Percentiles rank a stretch among this genome's conserved stretches.
These are phyloP conservation scores for Talpa occidentalis DNA, from an alignment of 2,113 vertebrate genomes.

Conservation along the genomic window DNA sequence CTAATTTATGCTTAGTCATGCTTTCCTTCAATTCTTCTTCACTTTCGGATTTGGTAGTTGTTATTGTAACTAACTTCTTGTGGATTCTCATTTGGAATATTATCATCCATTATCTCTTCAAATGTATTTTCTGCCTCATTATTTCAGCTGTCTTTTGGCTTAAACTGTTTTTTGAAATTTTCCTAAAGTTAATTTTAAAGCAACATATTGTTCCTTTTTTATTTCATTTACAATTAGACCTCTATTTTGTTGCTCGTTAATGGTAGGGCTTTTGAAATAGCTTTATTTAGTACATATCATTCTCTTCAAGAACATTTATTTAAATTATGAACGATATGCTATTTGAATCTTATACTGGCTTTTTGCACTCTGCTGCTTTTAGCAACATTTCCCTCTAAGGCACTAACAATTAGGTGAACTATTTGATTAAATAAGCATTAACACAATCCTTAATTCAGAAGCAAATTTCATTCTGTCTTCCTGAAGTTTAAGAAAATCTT, in stretches of 20 bases:
- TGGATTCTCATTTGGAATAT: neutral
- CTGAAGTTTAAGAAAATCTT: constrained; percentile 34
- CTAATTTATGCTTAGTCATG: neutral
- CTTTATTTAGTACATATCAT: neutral
- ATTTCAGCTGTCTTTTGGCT: neutral
- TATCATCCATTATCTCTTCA: neutral
- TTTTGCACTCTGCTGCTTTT: constrained; percentile 3
- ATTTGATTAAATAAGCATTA: constrained; percentile 43
- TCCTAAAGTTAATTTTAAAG: no score
- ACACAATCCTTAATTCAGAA: constrained; percentile 8
- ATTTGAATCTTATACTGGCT: no score
- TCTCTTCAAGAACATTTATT: neutral
- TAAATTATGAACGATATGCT: neutral
- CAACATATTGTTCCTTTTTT: neutral
- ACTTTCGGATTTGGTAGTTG: neutral
- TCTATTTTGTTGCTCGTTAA: neutral
- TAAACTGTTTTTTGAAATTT: neutral
- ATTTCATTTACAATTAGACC: neutral
- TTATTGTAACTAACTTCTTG: neutral
- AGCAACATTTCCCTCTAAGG: neutral
- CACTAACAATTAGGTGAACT: neutral
- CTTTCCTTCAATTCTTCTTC: neutral
- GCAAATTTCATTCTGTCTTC: neutral
- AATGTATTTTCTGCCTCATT: neutral
- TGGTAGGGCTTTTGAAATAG: neutral